Evolutionary conservation across 1,140 invertebrate species (phyloP), one percentile per base, ranked within the genome.

Genomic region (Macrobrachium rosenbergii): DNA sequence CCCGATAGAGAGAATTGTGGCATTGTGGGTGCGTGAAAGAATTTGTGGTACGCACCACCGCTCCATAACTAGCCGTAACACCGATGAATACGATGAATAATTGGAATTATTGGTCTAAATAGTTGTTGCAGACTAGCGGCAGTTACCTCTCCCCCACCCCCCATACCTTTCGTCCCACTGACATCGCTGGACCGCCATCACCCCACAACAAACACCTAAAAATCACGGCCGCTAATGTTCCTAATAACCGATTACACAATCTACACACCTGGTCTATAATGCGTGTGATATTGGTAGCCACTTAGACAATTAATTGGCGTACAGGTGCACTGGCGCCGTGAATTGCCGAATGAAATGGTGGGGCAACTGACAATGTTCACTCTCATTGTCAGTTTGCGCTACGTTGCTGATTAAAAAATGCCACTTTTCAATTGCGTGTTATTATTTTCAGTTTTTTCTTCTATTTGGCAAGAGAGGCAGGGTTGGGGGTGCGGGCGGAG

Each of bases 261-360:
- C 82, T 63, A 72, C 21, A 59, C 82, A 83, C 82, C 82, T 83
- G 82, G 82, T 23, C 69, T 23, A 63, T 75, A 83, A 75, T 69
- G 63, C 45, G 21, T n/a, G 21, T 45, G 52, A 12, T 52, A 59
- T 23, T 59, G 58, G 78, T 28, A 62, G 17, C 73, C 82, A 83
- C 82, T 76, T 83, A 28, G 52, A 83, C 82, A 73, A 75, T 83
- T 83, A 83, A 83, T 83, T 83, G 82, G 11, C n/a, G 52, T 63
- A 83, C 82, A 83, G 82, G 82, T 83, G 82, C 72, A 83, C 82
- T 82, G 45, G n/a, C n/a, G 69, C 58, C 59, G 76, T 62, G 82
- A 76, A 76, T 75, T 83, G 60, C 82, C 69, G 43, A 83, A 83
- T 23, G 72, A 72, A 83, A 75, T 83, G 75, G 75, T 72, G 76